phyloP scores from a whole-genome alignment of 2,888 invertebrate species.

The Cosmopolites sordidus region DNA sequence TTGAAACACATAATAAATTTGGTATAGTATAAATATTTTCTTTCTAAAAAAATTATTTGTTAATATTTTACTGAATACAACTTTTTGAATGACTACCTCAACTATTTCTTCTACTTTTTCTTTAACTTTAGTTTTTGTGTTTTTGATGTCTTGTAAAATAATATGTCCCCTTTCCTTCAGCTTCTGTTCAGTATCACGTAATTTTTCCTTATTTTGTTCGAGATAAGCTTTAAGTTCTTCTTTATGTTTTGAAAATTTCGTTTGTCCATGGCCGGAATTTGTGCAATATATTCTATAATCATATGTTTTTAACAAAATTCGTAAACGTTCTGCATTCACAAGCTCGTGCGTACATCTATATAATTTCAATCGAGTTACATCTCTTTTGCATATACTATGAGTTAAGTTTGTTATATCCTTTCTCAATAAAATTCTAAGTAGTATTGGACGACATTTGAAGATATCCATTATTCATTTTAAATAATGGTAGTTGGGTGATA shows the following conservation, averaged over 20 bases:
- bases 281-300: constrained; percentile 11
- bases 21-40: constrained; percentile 94
- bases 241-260: constrained; percentile 17
- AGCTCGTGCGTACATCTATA: constrained; percentile 1
- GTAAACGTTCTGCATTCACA: background rate
- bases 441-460: background rate
- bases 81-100: constrained; percentile 52
- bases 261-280: constrained; percentile 4
- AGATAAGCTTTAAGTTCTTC: constrained; percentile 45
- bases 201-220: constrained; percentile 58
- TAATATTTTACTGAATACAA: background rate
- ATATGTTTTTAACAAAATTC: background rate
- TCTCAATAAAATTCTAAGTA: constrained; percentile 1
- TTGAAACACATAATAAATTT: constrained; percentile 79
- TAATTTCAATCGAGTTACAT: background rate
- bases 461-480: constrained; percentile 7
- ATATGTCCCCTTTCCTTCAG: constrained; percentile 59
- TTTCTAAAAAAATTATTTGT: constrained; percentile 46
- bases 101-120: constrained; percentile 71
- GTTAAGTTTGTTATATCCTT: constrained; percentile 1
- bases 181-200: constrained; percentile 57
- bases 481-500: no score
- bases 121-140: constrained; percentile 66
- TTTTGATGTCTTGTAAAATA: constrained; percentile 65
- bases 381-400: background rate